These are phyloP conservation scores for Macrotis lagotis DNA, from an alignment of 2,113 vertebrate species.

Conservation along the genomic window DNA sequence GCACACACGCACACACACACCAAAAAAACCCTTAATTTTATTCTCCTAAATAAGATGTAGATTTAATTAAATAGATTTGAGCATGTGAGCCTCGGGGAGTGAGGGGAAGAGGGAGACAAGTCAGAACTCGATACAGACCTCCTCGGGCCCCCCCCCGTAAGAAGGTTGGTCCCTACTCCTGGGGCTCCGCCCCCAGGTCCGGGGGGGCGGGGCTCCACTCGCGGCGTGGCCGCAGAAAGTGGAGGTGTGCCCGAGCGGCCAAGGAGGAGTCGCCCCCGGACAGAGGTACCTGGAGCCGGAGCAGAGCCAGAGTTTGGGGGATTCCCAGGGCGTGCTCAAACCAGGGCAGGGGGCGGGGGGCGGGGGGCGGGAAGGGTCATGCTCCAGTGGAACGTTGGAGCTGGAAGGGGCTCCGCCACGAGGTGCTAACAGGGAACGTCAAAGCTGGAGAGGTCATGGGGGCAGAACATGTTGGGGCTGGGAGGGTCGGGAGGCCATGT, in stretches of 20 bases:
- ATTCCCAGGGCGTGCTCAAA: not conserved
- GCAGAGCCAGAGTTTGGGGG: not conserved
- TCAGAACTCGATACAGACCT: not conserved
- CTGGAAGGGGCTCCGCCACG: no score
- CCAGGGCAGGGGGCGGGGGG: no score
- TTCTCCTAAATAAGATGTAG: not conserved
- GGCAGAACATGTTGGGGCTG: no score
- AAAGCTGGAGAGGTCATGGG: no score
- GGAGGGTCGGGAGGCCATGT: no score
- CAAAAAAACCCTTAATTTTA: not conserved
- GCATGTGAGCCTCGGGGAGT: not conserved
- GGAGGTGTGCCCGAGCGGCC: not conserved
- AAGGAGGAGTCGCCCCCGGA: not conserved
- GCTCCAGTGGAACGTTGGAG: no score
- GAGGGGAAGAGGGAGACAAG: not conserved
- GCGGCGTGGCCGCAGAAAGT: not conserved
- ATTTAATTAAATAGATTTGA: not conserved
- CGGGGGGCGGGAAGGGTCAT: not conserved
- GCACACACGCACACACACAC: not conserved
- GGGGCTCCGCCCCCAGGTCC: rapidly evolving
- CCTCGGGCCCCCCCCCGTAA: not conserved
- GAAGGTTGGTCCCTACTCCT: no score
- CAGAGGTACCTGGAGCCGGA: not conserved
- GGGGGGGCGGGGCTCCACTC: no score
- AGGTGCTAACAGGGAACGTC: no score